Conservation (phyloP, 2,113 vertebrate species). For the Sporophila hypoxantha region DNA sequence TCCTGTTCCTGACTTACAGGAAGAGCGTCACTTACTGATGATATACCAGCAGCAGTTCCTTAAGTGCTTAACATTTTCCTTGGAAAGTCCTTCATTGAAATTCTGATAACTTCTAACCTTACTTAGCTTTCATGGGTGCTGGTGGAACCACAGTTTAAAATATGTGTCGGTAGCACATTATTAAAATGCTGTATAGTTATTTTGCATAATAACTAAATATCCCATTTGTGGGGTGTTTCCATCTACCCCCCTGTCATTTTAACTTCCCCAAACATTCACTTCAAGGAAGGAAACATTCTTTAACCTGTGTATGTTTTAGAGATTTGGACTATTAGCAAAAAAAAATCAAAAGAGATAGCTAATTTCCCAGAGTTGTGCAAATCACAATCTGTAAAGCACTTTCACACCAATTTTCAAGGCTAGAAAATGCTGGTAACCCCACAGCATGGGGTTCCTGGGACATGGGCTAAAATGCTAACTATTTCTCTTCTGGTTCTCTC, state of each 20-base stretch:
- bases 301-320: not conserved
- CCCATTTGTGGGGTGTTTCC: not conserved
- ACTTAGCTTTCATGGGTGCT: not conserved
- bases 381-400: not conserved
- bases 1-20: not conserved
- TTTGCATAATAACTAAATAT: not conserved
- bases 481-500: not conserved
- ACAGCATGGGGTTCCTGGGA: not conserved
- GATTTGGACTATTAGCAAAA: not conserved
- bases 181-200: not conserved
- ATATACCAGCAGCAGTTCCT: not conserved
- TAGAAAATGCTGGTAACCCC: not conserved
- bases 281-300: not conserved
- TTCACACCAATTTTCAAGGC: not conserved
- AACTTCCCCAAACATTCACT: not conserved
- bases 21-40: not conserved
- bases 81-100: not conserved
- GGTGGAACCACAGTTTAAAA: not conserved
- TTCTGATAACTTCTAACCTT: conserved; percentile 8
- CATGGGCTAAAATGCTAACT: not conserved
- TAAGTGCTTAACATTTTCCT: not conserved
- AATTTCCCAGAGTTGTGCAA: not conserved
- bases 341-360: not conserved
- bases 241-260: not conserved
- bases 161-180: not conserved